Evolutionary conservation across 2,113 vertebrate genomes (phyloP).

Genomic region (Alethe castanea): DNA sequence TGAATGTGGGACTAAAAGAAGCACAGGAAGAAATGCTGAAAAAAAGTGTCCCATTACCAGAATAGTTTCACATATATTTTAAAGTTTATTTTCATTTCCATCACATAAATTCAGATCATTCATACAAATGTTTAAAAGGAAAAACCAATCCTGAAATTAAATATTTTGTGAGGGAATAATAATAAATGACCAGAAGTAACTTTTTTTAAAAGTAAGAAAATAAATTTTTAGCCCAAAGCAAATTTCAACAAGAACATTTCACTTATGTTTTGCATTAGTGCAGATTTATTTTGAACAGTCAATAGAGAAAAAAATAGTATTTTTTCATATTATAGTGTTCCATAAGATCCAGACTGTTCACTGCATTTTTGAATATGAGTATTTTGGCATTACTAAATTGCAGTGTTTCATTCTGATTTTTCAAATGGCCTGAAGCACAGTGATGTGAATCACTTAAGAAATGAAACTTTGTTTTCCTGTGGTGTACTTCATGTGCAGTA

Average conservation of each 20-base stretch:
- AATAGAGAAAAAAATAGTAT: neutral
- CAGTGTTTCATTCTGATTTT: neutral
- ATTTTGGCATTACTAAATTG: neutral
- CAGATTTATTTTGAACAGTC: neutral
- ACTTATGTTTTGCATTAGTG: neutral
- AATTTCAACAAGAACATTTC: neutral
- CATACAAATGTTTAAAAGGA: neutral
- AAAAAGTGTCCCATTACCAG: neutral
- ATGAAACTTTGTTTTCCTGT: neutral
- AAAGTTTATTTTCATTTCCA: neutral
- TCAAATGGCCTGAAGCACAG: neutral
- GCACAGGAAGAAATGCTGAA: neutral
- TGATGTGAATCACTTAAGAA: neutral
- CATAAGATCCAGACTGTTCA: neutral
- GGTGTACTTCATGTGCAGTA: neutral
- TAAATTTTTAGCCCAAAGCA: neutral
- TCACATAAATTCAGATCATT: neutral
- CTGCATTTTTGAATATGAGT: neutral
- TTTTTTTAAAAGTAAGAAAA: neutral
- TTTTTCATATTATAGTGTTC: neutral
- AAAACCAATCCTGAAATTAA: neutral
- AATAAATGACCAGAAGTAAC: neutral
- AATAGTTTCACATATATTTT: neutral
- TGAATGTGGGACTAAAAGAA: too few relatives aligned
- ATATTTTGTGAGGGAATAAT: neutral